A percentile compares a stretch with the other conserved stretches of the same genome.
These are phyloP conservation scores for Verasper variegatus DNA, from an alignment of 2,113 vertebrate species.

Conservation along the genomic window DNA sequence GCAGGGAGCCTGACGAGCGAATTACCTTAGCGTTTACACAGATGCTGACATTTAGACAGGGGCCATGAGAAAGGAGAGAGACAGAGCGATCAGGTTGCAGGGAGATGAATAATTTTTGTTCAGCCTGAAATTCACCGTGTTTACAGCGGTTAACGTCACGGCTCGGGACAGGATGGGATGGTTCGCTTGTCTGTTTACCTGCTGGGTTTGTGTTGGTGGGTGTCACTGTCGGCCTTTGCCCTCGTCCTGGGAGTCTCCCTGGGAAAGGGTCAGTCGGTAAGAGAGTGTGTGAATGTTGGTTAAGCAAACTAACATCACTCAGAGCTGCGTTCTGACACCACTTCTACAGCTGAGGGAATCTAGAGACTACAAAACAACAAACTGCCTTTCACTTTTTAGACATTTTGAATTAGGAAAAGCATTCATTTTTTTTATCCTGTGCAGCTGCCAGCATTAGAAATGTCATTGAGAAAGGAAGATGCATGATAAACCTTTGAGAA, in stretches of 20 bases:
- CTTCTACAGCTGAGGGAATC: conserved; percentile 8
- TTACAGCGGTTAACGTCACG: conserved; percentile 10
- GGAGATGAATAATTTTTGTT: conserved; percentile 18
- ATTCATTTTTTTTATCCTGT: background rate
- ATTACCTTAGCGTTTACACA: conserved; percentile 75
- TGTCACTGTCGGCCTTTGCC: conserved; percentile 27
- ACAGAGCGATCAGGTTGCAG: conserved; percentile 53
- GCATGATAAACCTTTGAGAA: conserved; percentile 22
- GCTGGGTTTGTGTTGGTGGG: conserved; percentile 40
- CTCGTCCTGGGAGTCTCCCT: conserved; percentile 27
- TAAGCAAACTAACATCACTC: conserved; percentile 55
- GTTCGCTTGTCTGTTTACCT: conserved; percentile 34
- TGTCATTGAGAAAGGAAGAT: conserved; percentile 58
- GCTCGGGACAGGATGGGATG: background rate
- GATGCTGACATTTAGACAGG: conserved; percentile 69
- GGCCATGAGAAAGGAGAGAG: conserved; percentile 61
- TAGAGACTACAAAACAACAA: conserved; percentile 2
- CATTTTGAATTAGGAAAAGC: background rate
- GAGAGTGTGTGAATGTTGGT: conserved; percentile 52
- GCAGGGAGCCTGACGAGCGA: conserved; percentile 56
- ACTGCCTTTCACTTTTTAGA: background rate
- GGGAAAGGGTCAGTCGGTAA: conserved; percentile 37
- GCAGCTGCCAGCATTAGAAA: conserved; percentile 7
- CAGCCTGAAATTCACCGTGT: conserved; percentile 12
- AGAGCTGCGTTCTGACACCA: conserved; percentile 26